Percentiles rank a stretch among this genome's conserved stretches.
These are phyloP conservation scores for Eurosta solidaginis DNA, from an alignment of 1,140 invertebrate species.

Conservation along the genomic window DNA sequence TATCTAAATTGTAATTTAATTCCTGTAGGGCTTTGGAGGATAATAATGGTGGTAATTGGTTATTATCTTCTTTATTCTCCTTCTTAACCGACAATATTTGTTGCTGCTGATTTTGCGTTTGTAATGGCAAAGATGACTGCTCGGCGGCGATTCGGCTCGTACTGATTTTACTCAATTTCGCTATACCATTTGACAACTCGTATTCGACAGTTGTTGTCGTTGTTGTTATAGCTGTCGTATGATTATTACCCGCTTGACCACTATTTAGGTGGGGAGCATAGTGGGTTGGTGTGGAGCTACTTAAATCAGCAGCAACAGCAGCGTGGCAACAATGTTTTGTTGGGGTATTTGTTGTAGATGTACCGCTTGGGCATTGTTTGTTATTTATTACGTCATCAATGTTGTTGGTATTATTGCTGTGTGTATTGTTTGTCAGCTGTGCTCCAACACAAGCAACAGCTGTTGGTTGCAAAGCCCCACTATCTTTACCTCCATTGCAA, in stretches of 20 bases:
- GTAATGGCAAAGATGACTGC: conserved; percentile 32
- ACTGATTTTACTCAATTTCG: conserved; percentile 58
- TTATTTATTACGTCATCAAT: conserved; percentile 31
- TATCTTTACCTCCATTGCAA: conserved; percentile 10
- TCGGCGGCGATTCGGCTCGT: conserved; percentile 48
- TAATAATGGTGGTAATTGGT: conserved; percentile 39
- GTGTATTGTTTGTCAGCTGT: conserved; percentile 37
- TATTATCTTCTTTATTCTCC: background rate
- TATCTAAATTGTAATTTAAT: conserved; percentile 7
- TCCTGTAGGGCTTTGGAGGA: conserved; percentile 36
- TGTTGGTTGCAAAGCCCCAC: conserved; percentile 43
- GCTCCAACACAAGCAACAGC: conserved; percentile 40
- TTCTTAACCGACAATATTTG: background rate
- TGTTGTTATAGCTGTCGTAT: conserved; percentile 53
- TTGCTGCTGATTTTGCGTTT: conserved; percentile 27
- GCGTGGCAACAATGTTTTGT: conserved; percentile 34
- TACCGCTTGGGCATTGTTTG: conserved; percentile 27
- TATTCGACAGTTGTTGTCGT: conserved; percentile 54
- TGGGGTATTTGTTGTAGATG: too few species aligned
- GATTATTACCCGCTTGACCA: conserved; percentile 56
- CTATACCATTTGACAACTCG: conserved; percentile 55
- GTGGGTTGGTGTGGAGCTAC: background rate
- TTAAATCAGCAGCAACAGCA: background rate
- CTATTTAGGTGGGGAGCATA: conserved; percentile 41
- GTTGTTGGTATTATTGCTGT: conserved; percentile 34